These are phyloP conservation scores for Poecilia picta DNA, from an alignment of 2,797 vertebrate species.

Conservation along the genomic window DNA sequence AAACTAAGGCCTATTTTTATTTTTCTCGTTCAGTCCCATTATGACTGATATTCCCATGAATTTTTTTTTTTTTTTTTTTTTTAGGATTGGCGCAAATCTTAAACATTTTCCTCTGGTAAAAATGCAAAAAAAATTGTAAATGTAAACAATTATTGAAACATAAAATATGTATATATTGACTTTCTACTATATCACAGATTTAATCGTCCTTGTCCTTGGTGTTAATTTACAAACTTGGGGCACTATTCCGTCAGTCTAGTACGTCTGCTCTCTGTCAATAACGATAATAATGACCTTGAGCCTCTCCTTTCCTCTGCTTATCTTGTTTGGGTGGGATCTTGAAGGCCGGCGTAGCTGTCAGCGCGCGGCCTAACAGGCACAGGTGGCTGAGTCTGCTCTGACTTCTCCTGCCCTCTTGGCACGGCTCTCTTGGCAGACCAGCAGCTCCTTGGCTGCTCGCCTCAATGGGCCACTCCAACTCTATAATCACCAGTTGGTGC, in stretches of 20 bases:
- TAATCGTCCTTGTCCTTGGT: neutral
- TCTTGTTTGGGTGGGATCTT: conserved; percentile 66
- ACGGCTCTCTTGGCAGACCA: conserved; percentile 62
- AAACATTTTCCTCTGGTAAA: neutral
- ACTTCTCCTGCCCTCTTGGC: conserved; percentile 67
- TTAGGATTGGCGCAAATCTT: neutral
- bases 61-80: neutral
- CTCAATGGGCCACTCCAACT: conserved; percentile 64
- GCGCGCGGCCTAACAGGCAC: conserved; percentile 71
- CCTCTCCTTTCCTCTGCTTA: conserved; percentile 40
- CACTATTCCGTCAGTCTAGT: conserved; percentile 21
- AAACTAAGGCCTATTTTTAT: neutral
- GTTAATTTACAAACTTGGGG: neutral
- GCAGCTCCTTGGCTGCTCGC: conserved; percentile 68
- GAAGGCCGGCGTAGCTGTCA: conserved; percentile 69
- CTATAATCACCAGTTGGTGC: conserved; percentile 76
- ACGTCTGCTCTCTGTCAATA: conserved; percentile 43
- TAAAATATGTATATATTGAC: neutral
- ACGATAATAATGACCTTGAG: conserved; percentile 49
- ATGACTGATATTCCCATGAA: neutral
- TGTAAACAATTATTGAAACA: neutral
- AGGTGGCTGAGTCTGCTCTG: conserved; percentile 73
- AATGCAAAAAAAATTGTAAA: neutral
- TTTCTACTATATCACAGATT: neutral
- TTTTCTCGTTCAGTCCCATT: neutral